Evolutionary conservation across 2,113 vertebrate genomes (phyloP), one percentile per base, ranked within the genome.

Genomic region (Heterochromis multidens): DNA sequence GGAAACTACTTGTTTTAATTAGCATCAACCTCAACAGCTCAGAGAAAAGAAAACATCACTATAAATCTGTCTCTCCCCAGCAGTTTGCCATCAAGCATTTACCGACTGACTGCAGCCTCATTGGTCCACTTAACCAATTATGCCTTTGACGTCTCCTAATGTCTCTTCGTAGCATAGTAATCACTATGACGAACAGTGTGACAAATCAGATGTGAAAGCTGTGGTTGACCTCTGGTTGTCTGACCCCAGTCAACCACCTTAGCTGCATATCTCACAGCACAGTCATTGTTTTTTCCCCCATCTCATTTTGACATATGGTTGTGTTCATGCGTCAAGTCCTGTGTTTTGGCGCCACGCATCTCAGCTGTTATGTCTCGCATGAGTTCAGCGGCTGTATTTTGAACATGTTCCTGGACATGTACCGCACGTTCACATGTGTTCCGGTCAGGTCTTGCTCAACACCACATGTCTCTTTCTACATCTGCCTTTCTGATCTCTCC

Each of bases 181-280:
- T 90, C 4, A 17, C 86, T 25, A 43, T 87, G 91, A 85, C 74
- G 79, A 88, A 89, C 65, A 2, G 23, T 85, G 81, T 59, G 81
- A 87, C 88, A 84, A 87, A 93, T 92, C 82, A 33, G 83, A 91
- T 79, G 43, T 65, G 79, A 90, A 80, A 81, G 83, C 70, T 78
- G 88, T 33, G 60, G 87, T 62, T 49, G 86, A 85, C 77, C 87
- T 59, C 5, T 9, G 54, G 78, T 67, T 31, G 60, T 33, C 23
- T 72, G 74, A 93, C 79, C 77, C 65, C 78, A 14, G 40, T 43
- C 37, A 29, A 49, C 56, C 78, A 43, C 58, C 60, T 70, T 31
- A 7, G 78, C 86, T 19, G 77, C 31, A 72, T 31, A 54, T 84
- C 81, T 83, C 31, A 12, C 2, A 9, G 70, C 6, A 7, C 62